Base-by-base conservation (phyloP, 2,888 invertebrate genomes). In the Epinotia demarniana region DNA sequence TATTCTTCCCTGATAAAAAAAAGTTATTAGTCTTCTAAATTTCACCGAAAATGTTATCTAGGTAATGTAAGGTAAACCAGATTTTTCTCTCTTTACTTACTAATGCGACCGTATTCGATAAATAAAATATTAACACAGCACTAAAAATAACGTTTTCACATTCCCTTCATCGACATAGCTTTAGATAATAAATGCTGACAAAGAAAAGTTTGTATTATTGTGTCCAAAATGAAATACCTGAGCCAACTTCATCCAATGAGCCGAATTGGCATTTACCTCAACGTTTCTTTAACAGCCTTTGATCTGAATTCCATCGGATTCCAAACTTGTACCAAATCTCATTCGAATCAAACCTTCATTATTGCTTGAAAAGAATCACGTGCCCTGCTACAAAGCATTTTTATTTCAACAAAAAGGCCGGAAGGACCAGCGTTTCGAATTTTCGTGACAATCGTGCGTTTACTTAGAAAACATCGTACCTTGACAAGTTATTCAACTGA, bases 351-450 rank as follows among this genome's bases (percentile, higher is more conserved):
- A 81, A 81, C 76, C 84, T 84, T 85, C 86, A 85, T 89, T 91
- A 92, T 90, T 91, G 90, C 87, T 83, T 90, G 85, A 87, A 87
- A 91, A 90, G 88, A 90, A 90, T 90, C 79, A 76, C 81, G 80
- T 79, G 77, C 78, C 78, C 77, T 77, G 80, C 83, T 81, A 86
- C 86, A 86, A 89, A 89, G 86, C 73, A 72, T 72, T 77, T 75
- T 77, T 70, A 66, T 62, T 68, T 74, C 83, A 84, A 85, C 88
- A 86, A 87, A 88, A 87, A 88, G 86, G 88, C 89, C 89, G 91
- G 91, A 91, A 90, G 85, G 86, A 79, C 82, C 63, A 80, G 81
- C 82, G 82, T 84, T 85, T 85, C 83, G 81, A 82, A 85, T 84
- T 86, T 83, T 85, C 82, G 79, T 81, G 79, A 86, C 89, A 89